Percentiles rank a stretch among this genome's conserved stretches.
Evolutionary conservation across 2,888 invertebrate genomes (phyloP).

Genomic region (Stenchaetothrips biformis): DNA sequence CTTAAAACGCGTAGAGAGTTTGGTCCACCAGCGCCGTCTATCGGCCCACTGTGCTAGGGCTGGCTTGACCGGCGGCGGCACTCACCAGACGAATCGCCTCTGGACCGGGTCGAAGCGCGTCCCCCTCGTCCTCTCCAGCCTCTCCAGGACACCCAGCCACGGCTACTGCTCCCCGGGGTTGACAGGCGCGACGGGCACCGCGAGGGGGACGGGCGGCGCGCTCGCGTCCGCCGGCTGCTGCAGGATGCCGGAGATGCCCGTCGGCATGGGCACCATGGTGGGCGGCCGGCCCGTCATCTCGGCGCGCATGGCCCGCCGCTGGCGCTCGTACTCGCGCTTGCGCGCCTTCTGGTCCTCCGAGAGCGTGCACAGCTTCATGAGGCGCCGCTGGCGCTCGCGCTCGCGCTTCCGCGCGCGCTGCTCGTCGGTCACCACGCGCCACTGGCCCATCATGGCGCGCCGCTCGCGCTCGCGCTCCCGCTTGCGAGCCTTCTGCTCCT

Average conservation of each 20-base stretch:
- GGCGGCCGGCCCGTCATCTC: not conserved
- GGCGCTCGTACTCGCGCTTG: constrained; percentile 11
- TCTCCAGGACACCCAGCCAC: constrained; percentile 9
- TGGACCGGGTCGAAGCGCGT: not conserved
- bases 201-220: not conserved
- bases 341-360: constrained; percentile 13
- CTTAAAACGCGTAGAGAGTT: no score
- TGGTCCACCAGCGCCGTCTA: not conserved
- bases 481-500: constrained; percentile 8
- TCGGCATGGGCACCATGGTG: not conserved
- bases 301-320: constrained; percentile 1
- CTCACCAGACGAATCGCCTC: constrained; percentile 7
- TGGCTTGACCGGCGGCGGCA: not conserved
- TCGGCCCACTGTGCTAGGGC: no score
- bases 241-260: not conserved
- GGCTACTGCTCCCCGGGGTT: constrained; percentile 10
- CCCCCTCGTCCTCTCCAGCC: constrained; percentile 7
- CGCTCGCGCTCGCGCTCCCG: constrained; percentile 14
- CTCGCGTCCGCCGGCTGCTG: not conserved
- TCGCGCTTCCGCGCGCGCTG: constrained; percentile 2
- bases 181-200: constrained; percentile 5
- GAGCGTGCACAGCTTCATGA: constrained; percentile 11
- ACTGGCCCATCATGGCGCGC: constrained; percentile 9
- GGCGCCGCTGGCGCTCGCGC: constrained; percentile 1
- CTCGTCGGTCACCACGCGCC: constrained; percentile 2